Percentiles rank a stretch among this genome's conserved stretches.
phyloP scores from a whole-genome alignment of 2,797 vertebrate species.

The Ataeniobius toweri region DNA sequence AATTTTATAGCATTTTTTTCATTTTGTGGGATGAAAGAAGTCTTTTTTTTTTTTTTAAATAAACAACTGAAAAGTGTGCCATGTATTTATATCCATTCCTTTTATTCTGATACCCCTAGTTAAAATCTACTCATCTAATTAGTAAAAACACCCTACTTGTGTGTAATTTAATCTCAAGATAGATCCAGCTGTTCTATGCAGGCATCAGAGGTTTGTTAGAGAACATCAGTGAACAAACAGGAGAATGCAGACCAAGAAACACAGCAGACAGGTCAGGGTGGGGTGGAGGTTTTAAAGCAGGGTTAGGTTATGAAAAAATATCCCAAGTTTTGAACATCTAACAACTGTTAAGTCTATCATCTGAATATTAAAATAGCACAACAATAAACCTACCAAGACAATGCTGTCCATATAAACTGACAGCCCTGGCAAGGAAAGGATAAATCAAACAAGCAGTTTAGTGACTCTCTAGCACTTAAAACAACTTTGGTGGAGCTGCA shows the following conservation, averaged over 20 bases:
- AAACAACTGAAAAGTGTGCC: not conserved
- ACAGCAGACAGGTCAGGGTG: too few relatives aligned
- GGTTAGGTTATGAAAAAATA: not conserved
- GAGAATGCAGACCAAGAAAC: not conserved
- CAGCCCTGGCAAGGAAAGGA: not conserved
- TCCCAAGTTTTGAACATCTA: not conserved
- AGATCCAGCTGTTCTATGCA: not conserved
- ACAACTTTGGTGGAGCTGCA: not conserved
- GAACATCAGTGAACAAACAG: not conserved
- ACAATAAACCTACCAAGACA: not conserved
- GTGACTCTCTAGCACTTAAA: not conserved
- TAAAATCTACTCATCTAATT: not conserved
- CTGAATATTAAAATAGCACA: not conserved
- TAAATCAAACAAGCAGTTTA: not conserved
- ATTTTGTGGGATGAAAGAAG: not conserved
- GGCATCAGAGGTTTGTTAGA: not conserved
- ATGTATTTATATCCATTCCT: not conserved
- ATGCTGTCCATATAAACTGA: not conserved
- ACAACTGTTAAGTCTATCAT: not conserved
- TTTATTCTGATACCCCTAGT: not conserved
- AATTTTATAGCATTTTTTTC: not conserved
- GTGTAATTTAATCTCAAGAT: not conserved
- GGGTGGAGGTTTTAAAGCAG: too few relatives aligned
- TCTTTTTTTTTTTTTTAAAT: too few relatives aligned
- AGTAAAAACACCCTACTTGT: not conserved